A percentile compares a stretch with the other conserved stretches of the same genome.
Conservation (phyloP, 23 tunicate genomes). For the Trididemnum miniatum region DNA sequence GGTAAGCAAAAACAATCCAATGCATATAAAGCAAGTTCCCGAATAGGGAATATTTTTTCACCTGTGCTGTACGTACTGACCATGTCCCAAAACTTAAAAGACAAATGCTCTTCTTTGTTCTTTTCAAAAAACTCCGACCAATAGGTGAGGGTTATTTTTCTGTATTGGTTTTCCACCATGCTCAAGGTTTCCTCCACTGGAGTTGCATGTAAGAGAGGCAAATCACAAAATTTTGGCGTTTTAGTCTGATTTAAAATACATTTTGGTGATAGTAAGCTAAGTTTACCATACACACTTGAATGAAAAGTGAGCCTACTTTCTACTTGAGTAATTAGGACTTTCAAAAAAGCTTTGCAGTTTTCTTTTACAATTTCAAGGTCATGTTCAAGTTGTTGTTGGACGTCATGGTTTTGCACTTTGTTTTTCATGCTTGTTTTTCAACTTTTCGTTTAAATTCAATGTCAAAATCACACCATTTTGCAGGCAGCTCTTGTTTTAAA, state of each 20-base stretch:
- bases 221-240: background rate
- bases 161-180: background rate
- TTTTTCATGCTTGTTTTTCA: background rate
- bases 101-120: no score
- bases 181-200: background rate
- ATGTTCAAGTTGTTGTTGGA: background rate
- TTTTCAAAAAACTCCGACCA: no score
- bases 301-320: background rate
- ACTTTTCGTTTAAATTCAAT: background rate
- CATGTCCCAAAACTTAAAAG: no score
- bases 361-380: background rate
- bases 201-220: background rate
- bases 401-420: background rate
- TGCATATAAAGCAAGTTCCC: no score
- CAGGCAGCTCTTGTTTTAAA: no score
- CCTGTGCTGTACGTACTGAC: no score
- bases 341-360: background rate
- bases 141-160: no score
- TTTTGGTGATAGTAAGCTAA: background rate
- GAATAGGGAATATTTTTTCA: no score
- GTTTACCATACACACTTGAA: background rate
- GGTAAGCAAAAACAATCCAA: no score
- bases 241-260: background rate
- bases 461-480: background rate
- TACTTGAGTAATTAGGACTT: background rate